Conservation (phyloP, 2,113 vertebrate species). For the Malurus elegans region DNA sequence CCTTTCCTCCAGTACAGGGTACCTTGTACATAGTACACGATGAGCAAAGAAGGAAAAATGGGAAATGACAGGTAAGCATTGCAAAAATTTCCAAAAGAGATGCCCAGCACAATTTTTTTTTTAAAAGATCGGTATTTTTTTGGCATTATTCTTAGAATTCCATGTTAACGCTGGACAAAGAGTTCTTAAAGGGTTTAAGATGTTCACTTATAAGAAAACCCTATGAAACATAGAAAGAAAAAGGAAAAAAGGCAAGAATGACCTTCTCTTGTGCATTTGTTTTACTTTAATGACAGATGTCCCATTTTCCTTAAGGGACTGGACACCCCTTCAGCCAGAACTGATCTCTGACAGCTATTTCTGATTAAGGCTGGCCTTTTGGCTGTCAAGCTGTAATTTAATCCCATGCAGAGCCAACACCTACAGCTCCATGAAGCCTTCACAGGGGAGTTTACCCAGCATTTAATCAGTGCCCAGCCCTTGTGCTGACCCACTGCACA, state of each 20-base stretch:
- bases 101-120: not conserved
- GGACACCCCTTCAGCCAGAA: not conserved
- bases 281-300: not conserved
- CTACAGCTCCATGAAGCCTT: not conserved
- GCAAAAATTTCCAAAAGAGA: constrained; percentile 20
- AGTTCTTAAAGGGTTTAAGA: not conserved
- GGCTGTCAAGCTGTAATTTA: not conserved
- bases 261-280: not conserved
- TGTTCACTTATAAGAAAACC: not conserved
- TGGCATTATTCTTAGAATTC: not conserved
- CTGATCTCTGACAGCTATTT: not conserved
- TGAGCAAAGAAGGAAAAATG: constrained; percentile 42
- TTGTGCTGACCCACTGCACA: not conserved
- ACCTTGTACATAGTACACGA: constrained; percentile 63
- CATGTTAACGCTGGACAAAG: not conserved
- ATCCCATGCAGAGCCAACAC: not conserved
- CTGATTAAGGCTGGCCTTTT: not conserved
- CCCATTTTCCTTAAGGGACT: not conserved
- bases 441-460: not conserved
- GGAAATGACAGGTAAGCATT: constrained; percentile 47
- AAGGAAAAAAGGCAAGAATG: not conserved
- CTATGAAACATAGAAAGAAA: not conserved
- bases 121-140: not conserved
- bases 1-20: constrained; percentile 75
- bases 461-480: not conserved